Base-by-base conservation (phyloP, 2,797 vertebrate species). In the Syndactyla subalaris region DNA sequence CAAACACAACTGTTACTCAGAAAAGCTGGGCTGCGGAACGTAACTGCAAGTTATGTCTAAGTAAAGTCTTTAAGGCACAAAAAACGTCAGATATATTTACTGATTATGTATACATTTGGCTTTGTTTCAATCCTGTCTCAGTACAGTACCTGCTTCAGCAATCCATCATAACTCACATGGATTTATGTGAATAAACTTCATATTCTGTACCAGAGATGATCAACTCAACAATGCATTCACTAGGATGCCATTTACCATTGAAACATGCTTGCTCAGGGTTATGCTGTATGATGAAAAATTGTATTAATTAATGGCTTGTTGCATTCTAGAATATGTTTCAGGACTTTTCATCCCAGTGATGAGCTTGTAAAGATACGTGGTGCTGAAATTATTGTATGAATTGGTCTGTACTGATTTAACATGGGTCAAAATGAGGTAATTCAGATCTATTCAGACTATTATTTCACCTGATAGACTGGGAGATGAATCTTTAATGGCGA, bases 401-500 rank as follows among this genome's bases (percentile, higher is more conserved):
- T 68, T 89, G 54, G 59, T 89, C 67, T 79, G 78, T 57, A 82
- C 32, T 90, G 67, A 96, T 96, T 97, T 96, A 92, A 97, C 97
- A 89, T 58, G 97, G 74, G 92, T 95, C 79, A 78, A 95, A 85
- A 95, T 93, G 93, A 97, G 86, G 66, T 93, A 97, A 97, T 96
- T 89, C 78, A 95, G 75, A 93, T 41, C 48, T 70, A 87, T 94
- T 92, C 68, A 95, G 92, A 92, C 91, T 95, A 95, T 96, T 96
- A 97, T 96, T 97, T 96, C 90, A 96, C 82, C 73, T 91, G 90
- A 97, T 85, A 97, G 92, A 95, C 68, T 95, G 79, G 77, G 76
- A 96, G 66, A 97, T 97, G 87, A 97, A 98, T 97, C 85, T 97
- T 98, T 97, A 97, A 98, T 97, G 95, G 93, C 2, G 16, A 97